A percentile compares a stretch with the other conserved stretches of the same genome.
Evolutionary conservation across 2,113 vertebrate genomes (phyloP).

Genomic region (Cebidichthys violaceus): DNA sequence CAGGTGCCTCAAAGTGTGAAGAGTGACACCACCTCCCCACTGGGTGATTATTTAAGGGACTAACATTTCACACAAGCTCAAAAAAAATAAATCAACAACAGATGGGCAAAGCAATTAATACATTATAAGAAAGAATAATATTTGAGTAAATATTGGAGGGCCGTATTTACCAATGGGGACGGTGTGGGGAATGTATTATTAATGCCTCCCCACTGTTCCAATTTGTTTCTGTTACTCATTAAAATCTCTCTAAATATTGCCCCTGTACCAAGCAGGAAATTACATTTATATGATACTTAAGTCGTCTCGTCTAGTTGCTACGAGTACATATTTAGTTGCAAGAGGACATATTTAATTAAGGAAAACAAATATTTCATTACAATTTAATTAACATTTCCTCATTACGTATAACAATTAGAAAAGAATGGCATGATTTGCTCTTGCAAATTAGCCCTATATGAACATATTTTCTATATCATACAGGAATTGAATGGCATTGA

Average conservation of each 20-base stretch:
- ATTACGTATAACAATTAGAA: neutral
- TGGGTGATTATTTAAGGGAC: neutral
- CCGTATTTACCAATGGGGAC: neutral
- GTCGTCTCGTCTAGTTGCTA: neutral
- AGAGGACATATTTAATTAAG: neutral
- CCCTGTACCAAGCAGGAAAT: neutral
- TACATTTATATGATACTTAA: neutral
- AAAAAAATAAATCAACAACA: neutral
- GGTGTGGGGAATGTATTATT: neutral
- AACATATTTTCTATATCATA: neutral
- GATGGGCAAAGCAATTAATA: neutral
- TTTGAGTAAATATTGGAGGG: neutral
- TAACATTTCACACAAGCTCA: neutral
- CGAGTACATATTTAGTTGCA: neutral
- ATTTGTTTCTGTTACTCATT: neutral
- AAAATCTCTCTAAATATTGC: neutral
- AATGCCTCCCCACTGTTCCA: neutral
- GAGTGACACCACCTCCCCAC: neutral
- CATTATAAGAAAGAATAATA: neutral
- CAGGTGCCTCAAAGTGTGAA: conserved; percentile 26
- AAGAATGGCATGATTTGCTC: neutral
- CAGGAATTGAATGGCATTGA: neutral
- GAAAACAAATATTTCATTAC: neutral
- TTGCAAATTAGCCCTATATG: neutral
- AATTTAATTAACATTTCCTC: too few species aligned